Percentiles rank a stretch among this genome's conserved stretches.
Evolutionary conservation across 2,797 vertebrate species (phyloP).

Genomic region (Nasua narica): DNA sequence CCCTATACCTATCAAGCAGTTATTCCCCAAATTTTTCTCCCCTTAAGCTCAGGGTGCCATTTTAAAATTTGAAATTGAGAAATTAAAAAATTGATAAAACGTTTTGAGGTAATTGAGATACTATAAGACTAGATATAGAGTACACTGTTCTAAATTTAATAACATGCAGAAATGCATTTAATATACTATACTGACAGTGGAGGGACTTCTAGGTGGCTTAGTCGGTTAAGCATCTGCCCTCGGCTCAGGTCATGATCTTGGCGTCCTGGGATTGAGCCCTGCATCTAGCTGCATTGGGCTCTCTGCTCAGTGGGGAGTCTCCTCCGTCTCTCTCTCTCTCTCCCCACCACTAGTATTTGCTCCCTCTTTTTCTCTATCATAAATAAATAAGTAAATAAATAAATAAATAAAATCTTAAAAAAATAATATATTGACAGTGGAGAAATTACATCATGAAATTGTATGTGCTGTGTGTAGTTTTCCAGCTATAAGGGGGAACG

Average conservation of each 20-base stretch:
- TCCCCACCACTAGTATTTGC: background rate
- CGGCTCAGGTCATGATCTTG: background rate
- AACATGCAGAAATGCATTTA: background rate
- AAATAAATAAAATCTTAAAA: background rate
- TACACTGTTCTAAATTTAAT: background rate
- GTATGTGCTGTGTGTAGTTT: background rate
- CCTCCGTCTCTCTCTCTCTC: background rate
- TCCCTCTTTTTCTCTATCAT: too few relatives aligned
- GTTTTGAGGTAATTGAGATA: background rate
- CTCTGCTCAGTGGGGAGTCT: background rate
- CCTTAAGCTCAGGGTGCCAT: background rate
- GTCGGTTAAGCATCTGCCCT: background rate
- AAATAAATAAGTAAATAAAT: background rate
- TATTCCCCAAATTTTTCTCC: background rate
- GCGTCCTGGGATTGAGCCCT: background rate
- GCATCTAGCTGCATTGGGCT: background rate
- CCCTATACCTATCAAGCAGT: background rate
- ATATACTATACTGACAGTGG: background rate
- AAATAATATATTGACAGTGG: background rate
- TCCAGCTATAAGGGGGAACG: background rate
- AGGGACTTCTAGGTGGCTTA: background rate
- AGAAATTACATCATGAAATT: background rate
- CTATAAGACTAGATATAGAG: background rate
- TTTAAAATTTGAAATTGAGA: constrained; percentile 10
- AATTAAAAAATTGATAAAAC: background rate